Conservation (phyloP, 2,797 vertebrate genomes). For the Miichthys miiuy region DNA sequence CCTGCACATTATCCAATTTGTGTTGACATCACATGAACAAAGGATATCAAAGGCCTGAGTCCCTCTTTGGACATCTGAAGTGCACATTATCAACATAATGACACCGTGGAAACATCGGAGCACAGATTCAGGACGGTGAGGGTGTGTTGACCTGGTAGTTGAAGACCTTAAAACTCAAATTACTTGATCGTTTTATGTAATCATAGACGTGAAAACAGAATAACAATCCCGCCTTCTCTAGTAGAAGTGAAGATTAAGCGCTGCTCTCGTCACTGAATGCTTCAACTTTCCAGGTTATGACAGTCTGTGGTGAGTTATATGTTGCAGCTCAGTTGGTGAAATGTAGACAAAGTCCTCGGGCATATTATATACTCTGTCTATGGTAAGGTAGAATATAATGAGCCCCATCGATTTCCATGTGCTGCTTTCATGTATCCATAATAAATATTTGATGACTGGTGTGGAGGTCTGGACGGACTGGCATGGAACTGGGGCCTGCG, state of each 20-base stretch:
- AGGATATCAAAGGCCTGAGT: not conserved
- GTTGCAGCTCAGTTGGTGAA: conserved; percentile 22
- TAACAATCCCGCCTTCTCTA: not conserved
- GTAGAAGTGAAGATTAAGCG: not conserved
- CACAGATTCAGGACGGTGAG: not conserved
- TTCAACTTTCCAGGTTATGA: not conserved
- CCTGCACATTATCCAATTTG: not conserved
- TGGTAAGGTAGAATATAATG: conserved; percentile 71
- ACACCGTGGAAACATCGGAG: not conserved
- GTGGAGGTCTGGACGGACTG: conserved; percentile 61
- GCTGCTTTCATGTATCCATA: conserved; percentile 78
- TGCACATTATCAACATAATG: not conserved
- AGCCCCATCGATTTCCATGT: conserved; percentile 76
- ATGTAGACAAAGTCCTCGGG: conserved; percentile 36
- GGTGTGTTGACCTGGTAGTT: not conserved
- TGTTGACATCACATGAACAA: not conserved
- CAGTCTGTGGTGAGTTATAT: not conserved
- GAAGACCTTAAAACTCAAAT: not conserved
- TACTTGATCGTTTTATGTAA: not conserved
- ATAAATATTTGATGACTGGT: conserved; percentile 86
- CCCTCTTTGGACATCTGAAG: not conserved
- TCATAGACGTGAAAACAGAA: not conserved
- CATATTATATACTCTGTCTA: conserved; percentile 23
- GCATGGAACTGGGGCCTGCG: conserved; percentile 61
- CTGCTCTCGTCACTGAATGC: not conserved